These are phyloP conservation scores for Lepeophtheirus salmonis DNA, from an alignment of 1,140 invertebrate genomes.

Conservation along the genomic window DNA sequence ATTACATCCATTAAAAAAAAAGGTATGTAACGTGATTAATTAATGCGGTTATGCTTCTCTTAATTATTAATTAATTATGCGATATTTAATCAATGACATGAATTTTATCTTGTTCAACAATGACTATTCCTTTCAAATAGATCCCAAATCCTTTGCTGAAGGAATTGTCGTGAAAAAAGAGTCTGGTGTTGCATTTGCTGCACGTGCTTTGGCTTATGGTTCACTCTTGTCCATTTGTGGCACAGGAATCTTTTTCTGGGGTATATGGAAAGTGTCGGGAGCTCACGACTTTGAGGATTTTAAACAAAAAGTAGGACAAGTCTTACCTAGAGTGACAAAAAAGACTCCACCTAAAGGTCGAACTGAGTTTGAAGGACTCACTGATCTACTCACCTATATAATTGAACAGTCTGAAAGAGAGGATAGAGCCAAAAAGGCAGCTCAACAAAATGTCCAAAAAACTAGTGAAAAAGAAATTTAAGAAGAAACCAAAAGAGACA, in stretches of 20 bases:
- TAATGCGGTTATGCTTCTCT: neutral
- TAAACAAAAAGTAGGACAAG: constrained; percentile 25
- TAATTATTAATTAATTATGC: neutral
- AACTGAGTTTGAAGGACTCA: constrained; percentile 27
- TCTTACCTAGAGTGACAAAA: constrained; percentile 26
- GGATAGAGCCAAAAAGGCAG: neutral
- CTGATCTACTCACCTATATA: constrained; percentile 29
- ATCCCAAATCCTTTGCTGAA: constrained; percentile 12
- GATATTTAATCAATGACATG: neutral
- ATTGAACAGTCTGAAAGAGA: constrained; percentile 21
- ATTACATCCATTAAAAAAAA: constrained; percentile 9
- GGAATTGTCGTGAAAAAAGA: constrained; percentile 4
- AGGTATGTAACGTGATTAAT: neutral
- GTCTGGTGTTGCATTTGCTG: constrained; percentile 3
- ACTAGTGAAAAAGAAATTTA: no score
- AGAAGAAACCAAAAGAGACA: neutral
- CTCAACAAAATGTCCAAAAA: neutral
- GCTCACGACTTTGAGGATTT: constrained; percentile 29
- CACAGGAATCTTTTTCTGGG: constrained; percentile 27
- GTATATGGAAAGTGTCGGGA: constrained; percentile 28
- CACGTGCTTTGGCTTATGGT: constrained; percentile 28
- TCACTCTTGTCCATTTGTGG: constrained; percentile 29
- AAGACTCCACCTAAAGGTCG: constrained; percentile 25
- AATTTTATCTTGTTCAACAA: no score
- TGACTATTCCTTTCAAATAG: neutral